A percentile compares a stretch with the other conserved stretches of the same genome.
These are phyloP conservation scores for Acleris sparsana DNA, from an alignment of 2,888 invertebrate genomes.

Conservation along the genomic window DNA sequence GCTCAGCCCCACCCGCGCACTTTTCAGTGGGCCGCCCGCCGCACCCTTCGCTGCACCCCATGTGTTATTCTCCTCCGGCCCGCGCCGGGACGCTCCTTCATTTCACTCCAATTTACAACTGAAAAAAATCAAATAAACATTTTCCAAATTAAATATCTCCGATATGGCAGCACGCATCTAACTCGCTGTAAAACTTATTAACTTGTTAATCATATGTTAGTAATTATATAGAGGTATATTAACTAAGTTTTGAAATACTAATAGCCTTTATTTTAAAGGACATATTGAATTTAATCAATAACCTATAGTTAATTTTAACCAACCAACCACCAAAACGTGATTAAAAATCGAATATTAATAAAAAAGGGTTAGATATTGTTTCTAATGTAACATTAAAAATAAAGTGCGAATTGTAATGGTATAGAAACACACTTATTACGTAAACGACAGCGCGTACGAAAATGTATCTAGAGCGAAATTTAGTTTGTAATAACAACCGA, in stretches of 20 bases:
- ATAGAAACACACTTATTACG: slow-evolving; percentile 33
- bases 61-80: slow-evolving; percentile 74
- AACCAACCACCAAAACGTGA: not conserved
- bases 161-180: slow-evolving; percentile 3
- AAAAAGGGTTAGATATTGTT: too few species aligned
- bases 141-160: slow-evolving; percentile 62
- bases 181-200: not conserved
- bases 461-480: slow-evolving; percentile 67
- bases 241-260: not conserved
- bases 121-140: slow-evolving; percentile 80
- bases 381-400: too few species aligned
- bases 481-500: slow-evolving; percentile 74
- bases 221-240: not conserved
- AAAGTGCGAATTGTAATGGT: too few species aligned
- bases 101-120: slow-evolving; percentile 83
- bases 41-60: slow-evolving; percentile 77
- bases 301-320: not conserved
- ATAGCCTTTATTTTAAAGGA: not conserved
- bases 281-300: too few species aligned
- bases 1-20: slow-evolving; percentile 84
- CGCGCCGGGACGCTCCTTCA: slow-evolving; percentile 81
- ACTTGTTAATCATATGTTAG: not conserved
- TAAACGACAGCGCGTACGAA: slow-evolving; percentile 41
- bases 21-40: slow-evolving; percentile 82
- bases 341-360: not conserved